A percentile compares a stretch with the other conserved stretches of the same genome.
Evolutionary conservation across 2,888 invertebrate species (phyloP).

Genomic region (Choreutis nemorana): DNA sequence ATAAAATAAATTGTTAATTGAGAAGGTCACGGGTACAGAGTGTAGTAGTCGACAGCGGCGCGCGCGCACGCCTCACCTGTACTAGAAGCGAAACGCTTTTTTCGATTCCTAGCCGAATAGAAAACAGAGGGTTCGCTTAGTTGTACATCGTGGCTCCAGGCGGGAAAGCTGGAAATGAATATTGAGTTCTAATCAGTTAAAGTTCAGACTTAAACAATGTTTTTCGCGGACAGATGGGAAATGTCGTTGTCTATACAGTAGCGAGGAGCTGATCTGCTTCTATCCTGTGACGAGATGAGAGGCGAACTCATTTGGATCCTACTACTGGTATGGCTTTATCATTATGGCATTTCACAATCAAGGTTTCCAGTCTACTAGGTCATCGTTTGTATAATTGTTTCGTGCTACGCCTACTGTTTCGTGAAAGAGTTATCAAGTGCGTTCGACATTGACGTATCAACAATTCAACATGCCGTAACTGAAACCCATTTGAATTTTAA

Average conservation of each 20-base stretch:
- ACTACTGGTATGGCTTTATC: constrained; percentile 37
- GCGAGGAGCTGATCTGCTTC: constrained; percentile 27
- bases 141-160: constrained; percentile 42
- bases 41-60: constrained; percentile 48
- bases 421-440: constrained; percentile 4
- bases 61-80: constrained; percentile 59
- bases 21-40: constrained; percentile 48
- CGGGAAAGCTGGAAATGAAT: constrained; percentile 9
- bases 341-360: background rate
- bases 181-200: too few relatives aligned
- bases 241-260: constrained; percentile 61
- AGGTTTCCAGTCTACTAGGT: background rate
- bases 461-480: too few relatives aligned
- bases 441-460: too few relatives aligned
- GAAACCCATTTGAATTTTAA: too few relatives aligned
- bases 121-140: constrained; percentile 50
- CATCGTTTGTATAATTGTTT: constrained; percentile 3
- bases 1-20: constrained; percentile 61
- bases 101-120: constrained; percentile 31
- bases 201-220: constrained; percentile 25
- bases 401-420: constrained; percentile 1
- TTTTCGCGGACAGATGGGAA: constrained; percentile 46
- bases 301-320: constrained; percentile 45
- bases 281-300: constrained; percentile 48
- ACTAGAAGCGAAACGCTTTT: constrained; percentile 56